Base-by-base conservation (phyloP, 2,888 invertebrate species). In the Chrysina gloriosa region DNA sequence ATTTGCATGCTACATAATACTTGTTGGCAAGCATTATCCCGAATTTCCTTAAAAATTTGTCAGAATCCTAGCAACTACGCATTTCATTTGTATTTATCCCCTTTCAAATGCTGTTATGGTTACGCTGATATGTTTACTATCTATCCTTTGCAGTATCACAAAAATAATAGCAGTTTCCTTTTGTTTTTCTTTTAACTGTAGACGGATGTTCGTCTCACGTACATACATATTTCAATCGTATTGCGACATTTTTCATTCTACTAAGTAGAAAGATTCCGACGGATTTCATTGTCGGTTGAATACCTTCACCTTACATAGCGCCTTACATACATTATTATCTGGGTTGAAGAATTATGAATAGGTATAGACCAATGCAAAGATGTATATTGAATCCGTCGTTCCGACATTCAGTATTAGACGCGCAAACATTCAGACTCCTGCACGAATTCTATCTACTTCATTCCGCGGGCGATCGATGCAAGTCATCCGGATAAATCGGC, bases 281-380 rank as follows among this genome's bases (percentile, higher is more conserved):
- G 9, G 16, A 45, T 61, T 36, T 19, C 9, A 61, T 19, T 27
- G 16, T 42, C 25, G 27, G 45, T 19, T 25, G 58, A 61, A 61
- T 61, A 42, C 27, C 14, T 61, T 7, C 42, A 27, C 11, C 19
- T 52, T 14, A 25, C 16, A 58, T 25, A 23, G 7, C 39, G 23
- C 16, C 27, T 52, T 19, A n/a, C 27, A 45, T 45, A 45, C 29
- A 45, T 61, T 61, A 61, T 63, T 63, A 45, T 25, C 63, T 14
- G 74, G 74, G 73, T 72, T 71, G 71, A 71, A 71, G 71, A 72
- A 73, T 71, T 72, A 72, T 72, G 73, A 73, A 73, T 73, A 36
- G 48, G 48, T 50, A 21, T 63, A 47, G 23, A 56, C 25, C 23
- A 39, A 36, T 36, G 39, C 39, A 56, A 9, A 16, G 23, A 36